Conservation (phyloP, 1,140 invertebrate genomes). For the Bombus soroeensis region DNA sequence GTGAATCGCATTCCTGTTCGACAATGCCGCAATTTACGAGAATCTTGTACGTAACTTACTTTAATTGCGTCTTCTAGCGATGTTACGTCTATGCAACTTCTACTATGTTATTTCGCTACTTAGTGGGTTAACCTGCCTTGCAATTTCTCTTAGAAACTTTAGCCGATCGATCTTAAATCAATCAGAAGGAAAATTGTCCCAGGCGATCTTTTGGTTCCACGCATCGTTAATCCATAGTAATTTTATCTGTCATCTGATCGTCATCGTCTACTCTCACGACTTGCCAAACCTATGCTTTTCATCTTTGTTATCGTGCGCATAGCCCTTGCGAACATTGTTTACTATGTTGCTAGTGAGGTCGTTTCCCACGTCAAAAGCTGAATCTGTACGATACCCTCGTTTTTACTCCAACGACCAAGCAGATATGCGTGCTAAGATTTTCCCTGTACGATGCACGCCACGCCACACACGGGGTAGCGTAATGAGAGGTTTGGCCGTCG, state of each 20-base stretch:
- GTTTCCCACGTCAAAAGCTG: conserved; percentile 44
- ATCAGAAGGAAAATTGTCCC: not conserved
- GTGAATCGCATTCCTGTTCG: no score
- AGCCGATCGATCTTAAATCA: not conserved
- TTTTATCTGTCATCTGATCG: not conserved
- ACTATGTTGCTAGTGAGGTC: not conserved
- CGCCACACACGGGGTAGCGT: conserved; percentile 8
- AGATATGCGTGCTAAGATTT: conserved; percentile 41
- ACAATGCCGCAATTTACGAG: no score
- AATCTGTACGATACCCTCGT: not conserved
- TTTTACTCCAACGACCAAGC: conserved; percentile 1
- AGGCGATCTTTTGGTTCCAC: not conserved
- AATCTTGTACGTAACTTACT: not conserved
- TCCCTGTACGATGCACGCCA: conserved; percentile 27
- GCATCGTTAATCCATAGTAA: not conserved
- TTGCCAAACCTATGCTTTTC: not conserved
- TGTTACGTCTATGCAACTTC: not conserved
- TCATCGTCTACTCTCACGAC: not conserved
- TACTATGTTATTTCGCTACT: not conserved
- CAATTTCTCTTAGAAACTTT: not conserved
- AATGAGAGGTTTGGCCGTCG: conserved; percentile 17
- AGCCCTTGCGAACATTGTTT: conserved; percentile 17
- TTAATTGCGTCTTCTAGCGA: not conserved
- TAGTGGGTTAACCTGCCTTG: not conserved
- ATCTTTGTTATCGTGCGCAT: conserved; percentile 18